phyloP scores from a whole-genome alignment of 1,140 invertebrate species.

The Protaetia brevitarsis region DNA sequence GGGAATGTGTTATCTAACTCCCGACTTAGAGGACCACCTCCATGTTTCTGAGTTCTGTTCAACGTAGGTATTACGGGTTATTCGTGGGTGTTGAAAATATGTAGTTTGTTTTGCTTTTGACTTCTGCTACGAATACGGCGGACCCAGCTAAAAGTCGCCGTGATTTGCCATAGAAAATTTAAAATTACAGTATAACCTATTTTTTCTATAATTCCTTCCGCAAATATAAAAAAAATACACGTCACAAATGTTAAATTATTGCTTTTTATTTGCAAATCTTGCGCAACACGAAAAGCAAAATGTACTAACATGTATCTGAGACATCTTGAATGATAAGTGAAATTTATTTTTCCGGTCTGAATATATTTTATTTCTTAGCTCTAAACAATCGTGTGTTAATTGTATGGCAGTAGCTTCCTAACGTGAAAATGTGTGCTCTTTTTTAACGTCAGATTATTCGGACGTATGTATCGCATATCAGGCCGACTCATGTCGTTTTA shows the following conservation, averaged over 20 bases:
- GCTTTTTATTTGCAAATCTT: not conserved
- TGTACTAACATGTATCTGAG: no score
- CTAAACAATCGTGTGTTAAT: no score
- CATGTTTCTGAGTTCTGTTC: slow-evolving; percentile 29
- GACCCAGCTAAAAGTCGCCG: not conserved
- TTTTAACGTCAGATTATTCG: no score
- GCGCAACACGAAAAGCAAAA: not conserved
- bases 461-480: no score
- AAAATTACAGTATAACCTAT: not conserved
- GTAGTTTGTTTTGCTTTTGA: slow-evolving; percentile 23
- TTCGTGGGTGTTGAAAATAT: slow-evolving; percentile 28
- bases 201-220: no score
- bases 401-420: no score
- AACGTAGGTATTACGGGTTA: slow-evolving; percentile 27
- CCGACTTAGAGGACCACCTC: slow-evolving; percentile 25
- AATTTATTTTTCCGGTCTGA: not conserved
- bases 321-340: not conserved
- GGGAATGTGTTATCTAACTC: slow-evolving; percentile 25
- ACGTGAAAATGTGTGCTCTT: no score
- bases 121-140: slow-evolving; percentile 6
- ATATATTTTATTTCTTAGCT: no score
- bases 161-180: not conserved
- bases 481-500: no score
- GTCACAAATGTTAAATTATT: not conserved
- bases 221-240: not conserved